Conservation (phyloP, 2,888 invertebrate species). For the Megaustenia siamemsis region DNA sequence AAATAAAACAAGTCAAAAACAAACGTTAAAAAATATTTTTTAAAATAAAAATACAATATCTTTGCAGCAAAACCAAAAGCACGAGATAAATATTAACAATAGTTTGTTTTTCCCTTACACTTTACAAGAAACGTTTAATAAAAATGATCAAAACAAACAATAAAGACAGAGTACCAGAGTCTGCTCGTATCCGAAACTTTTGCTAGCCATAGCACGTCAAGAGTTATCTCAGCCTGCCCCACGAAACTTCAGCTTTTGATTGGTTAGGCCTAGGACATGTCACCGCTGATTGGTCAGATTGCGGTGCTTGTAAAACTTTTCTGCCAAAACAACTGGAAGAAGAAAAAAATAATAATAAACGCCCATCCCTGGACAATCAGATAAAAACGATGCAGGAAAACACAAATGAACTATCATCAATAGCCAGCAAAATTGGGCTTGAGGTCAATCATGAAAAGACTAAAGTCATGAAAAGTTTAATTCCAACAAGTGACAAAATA, state of each 20-base stretch:
- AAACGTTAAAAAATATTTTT: not conserved
- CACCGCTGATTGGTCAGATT: not conserved
- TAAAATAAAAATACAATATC: not conserved
- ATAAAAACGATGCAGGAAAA: too few species aligned
- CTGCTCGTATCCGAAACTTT: constrained; percentile 27
- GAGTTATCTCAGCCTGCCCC: constrained; percentile 20
- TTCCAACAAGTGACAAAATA: too few species aligned
- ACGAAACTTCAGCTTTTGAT: not conserved
- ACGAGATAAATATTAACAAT: not conserved
- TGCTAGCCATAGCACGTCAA: constrained; percentile 9
- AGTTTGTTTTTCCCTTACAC: not conserved
- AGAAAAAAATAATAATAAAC: too few species aligned
- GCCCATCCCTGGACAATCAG: too few species aligned
- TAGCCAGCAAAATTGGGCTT: too few species aligned
- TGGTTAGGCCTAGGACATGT: not conserved
- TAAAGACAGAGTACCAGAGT: not conserved
- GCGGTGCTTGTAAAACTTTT: too few species aligned
- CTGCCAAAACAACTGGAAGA: too few species aligned
- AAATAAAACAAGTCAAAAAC: too few species aligned
- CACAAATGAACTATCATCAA: too few species aligned
- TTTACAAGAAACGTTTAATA: not conserved
- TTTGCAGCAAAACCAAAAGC: not conserved
- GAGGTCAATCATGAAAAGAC: too few species aligned
- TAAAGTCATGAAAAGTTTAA: too few species aligned
- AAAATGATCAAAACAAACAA: not conserved